These are phyloP conservation scores for Melanostoma scalare DNA, from an alignment of 2,888 invertebrate species.

Conservation along the genomic window DNA sequence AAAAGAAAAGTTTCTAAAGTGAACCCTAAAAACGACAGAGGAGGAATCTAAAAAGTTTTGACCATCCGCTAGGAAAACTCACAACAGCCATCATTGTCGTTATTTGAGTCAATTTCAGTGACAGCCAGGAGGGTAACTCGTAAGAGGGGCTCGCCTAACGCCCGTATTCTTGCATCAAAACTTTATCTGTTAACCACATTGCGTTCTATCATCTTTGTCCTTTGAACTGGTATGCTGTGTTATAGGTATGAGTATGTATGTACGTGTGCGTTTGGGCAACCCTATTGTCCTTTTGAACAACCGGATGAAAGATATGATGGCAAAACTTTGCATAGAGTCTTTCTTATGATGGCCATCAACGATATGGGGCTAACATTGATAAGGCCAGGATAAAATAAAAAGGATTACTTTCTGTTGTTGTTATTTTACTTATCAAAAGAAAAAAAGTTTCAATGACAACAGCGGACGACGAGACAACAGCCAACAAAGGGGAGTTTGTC, in stretches of 20 bases:
- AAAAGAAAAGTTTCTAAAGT: conserved; percentile 3
- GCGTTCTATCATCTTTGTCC: conserved; percentile 17
- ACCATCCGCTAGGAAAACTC: conserved; percentile 34
- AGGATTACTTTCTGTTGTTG: not conserved
- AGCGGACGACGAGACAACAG: conserved; percentile 3
- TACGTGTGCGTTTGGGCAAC: conserved; percentile 7
- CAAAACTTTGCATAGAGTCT: conserved; percentile 30
- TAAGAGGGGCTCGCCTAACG: not conserved
- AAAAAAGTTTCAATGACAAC: not conserved
- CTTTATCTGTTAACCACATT: conserved; percentile 15
- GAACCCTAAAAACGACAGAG: not conserved
- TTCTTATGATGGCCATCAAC: conserved; percentile 15
- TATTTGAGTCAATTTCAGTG: conserved; percentile 50
- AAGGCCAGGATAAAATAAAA: conserved; percentile 3
- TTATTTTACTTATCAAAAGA: conserved; percentile 2
- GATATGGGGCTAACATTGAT: conserved; percentile 16
- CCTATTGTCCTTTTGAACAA: conserved; percentile 9
- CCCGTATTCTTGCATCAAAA: conserved; percentile 34
- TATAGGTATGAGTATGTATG: not conserved
- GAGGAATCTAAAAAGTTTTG: conserved; percentile 23
- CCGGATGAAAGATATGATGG: conserved; percentile 19
- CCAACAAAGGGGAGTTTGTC: not conserved
- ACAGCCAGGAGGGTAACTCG: conserved; percentile 45
- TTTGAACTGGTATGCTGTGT: conserved; percentile 15
- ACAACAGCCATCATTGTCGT: conserved; percentile 44